Evolutionary conservation across 1,140 invertebrate species (phyloP).

Genomic region (Drosophila seguyi): DNA sequence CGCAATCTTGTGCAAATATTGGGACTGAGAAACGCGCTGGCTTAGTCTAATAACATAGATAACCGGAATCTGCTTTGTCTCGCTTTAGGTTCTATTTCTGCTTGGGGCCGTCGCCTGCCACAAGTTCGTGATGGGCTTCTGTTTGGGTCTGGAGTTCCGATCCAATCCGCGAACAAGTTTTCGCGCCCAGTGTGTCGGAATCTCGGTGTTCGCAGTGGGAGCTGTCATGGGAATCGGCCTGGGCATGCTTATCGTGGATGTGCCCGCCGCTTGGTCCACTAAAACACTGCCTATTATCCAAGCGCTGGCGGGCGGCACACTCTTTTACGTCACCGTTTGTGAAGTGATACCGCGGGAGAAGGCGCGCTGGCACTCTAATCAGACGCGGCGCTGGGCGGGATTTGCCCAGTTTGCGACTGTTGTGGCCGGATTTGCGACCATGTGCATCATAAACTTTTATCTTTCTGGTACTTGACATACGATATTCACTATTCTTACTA

Average conservation of each 20-base stretch:
- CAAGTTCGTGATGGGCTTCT: constrained; percentile 92
- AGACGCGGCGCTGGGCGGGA: constrained; percentile 86
- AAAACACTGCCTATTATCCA: constrained; percentile 87
- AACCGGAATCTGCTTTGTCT: constrained; percentile 33
- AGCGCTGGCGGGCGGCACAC: constrained; percentile 94
- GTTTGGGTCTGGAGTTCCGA: constrained; percentile 90
- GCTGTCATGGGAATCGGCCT: constrained; percentile 89
- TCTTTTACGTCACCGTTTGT: constrained; percentile 96
- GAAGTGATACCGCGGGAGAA: constrained; percentile 94
- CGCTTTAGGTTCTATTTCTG: constrained; percentile 88
- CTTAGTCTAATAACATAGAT: constrained; percentile 55
- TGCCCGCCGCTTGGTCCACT: constrained; percentile 85
- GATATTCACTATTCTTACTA: neutral
- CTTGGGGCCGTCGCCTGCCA: constrained; percentile 90
- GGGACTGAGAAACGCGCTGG: constrained; percentile 29
- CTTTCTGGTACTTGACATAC: constrained; percentile 77
- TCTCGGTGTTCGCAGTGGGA: constrained; percentile 88
- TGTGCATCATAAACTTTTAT: constrained; percentile 87
- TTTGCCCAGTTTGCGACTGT: constrained; percentile 88
- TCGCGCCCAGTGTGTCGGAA: constrained; percentile 87
- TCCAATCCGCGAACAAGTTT: constrained; percentile 85
- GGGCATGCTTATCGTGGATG: constrained; percentile 87
- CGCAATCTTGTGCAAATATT: constrained; percentile 69
- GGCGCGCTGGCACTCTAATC: constrained; percentile 88
- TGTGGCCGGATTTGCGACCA: constrained; percentile 87